phyloP scores from a whole-genome alignment of 2,888 invertebrate species.

The Patella pellucida region DNA sequence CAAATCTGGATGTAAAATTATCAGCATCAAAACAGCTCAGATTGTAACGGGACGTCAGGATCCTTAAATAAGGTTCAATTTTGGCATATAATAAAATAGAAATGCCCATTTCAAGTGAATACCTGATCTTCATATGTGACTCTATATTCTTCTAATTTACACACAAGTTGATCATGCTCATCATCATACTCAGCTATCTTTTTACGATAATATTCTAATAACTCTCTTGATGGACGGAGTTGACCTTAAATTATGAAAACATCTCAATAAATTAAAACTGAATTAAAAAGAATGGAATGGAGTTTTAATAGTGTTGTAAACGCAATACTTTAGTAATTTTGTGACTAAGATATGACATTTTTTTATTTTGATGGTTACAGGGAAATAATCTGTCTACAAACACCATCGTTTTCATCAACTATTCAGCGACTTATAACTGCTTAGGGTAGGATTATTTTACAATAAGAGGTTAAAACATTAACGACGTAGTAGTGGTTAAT shows the following conservation, averaged over 20 bases:
- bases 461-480: too few relatives aligned
- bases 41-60: too few relatives aligned
- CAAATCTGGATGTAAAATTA: too few relatives aligned
- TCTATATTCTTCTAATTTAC: conserved; percentile 68
- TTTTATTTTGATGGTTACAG: neutral
- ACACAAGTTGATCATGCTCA: conserved; percentile 67
- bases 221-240: conserved; percentile 69
- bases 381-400: too few relatives aligned
- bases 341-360: neutral
- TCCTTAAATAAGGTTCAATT: too few relatives aligned
- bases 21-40: too few relatives aligned
- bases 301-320: neutral
- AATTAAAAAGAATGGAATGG: neutral
- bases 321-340: neutral
- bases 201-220: conserved; percentile 70
- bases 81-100: too few relatives aligned
- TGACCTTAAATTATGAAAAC: conserved; percentile 52
- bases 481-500: too few relatives aligned
- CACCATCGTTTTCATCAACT: too few relatives aligned
- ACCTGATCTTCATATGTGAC: conserved; percentile 70
- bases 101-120: neutral
- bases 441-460: too few relatives aligned
- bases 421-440: too few relatives aligned
- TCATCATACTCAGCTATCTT: conserved; percentile 70
- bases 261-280: neutral